Conservation (phyloP, 2,113 vertebrate genomes). For the Maccullochella peelii region DNA sequence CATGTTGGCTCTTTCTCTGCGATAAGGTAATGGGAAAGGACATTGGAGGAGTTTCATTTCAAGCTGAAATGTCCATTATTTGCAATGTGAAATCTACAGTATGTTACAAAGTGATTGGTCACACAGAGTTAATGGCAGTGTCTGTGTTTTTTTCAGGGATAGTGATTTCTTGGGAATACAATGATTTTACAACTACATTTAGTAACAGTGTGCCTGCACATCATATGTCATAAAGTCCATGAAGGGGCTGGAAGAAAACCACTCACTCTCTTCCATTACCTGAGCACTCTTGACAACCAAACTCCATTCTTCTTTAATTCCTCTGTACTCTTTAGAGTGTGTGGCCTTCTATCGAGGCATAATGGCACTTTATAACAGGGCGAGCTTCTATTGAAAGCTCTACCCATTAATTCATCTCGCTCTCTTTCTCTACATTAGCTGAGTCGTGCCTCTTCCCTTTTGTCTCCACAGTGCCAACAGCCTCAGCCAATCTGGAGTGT, state of each 20-base stretch:
- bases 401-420: background rate
- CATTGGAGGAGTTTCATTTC: background rate
- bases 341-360: background rate
- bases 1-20: background rate
- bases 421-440: background rate
- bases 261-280: background rate
- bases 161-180: background rate
- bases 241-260: background rate
- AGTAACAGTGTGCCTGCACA: no score
- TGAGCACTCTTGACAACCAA: conserved; percentile 2
- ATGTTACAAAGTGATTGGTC: background rate
- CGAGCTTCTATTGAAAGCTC: conserved; percentile 3
- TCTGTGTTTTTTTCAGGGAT: background rate
- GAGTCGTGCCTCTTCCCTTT: background rate
- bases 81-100: background rate
- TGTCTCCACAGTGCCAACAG: background rate
- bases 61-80: background rate
- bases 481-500: background rate
- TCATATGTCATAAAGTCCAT: background rate
- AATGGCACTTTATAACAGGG: conserved; percentile 3
- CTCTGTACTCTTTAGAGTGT: background rate
- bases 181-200: background rate
- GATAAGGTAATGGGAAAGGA: background rate
- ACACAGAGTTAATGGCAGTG: background rate
- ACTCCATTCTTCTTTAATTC: conserved; percentile 18